phyloP scores from a whole-genome alignment of 2,888 invertebrate species.

The Gibbula magus region DNA sequence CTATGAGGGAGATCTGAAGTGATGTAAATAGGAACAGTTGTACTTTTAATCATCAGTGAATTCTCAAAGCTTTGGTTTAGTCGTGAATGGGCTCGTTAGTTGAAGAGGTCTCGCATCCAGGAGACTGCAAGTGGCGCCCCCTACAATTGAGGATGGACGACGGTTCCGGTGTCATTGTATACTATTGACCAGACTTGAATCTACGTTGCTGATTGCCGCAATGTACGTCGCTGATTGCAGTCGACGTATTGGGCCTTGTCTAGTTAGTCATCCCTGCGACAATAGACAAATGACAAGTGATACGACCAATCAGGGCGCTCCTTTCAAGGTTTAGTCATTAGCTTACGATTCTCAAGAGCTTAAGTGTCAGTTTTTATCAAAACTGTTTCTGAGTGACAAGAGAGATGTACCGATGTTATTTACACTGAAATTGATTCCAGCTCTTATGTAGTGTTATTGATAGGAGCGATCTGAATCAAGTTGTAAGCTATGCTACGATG shows the following conservation, averaged over 20 bases:
- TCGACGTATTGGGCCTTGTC: not conserved
- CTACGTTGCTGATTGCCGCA: slow-evolving; percentile 5
- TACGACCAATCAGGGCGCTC: not conserved
- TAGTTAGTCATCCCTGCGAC: not conserved
- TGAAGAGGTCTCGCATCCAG: not conserved
- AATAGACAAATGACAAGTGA: not conserved
- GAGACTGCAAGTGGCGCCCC: not conserved
- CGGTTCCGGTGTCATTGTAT: slow-evolving; percentile 4
- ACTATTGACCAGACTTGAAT: not conserved
- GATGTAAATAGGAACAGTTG: too few species aligned
- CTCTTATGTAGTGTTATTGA: too few species aligned
- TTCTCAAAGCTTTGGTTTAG: too few species aligned
- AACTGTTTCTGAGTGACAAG: too few species aligned
- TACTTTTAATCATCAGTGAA: too few species aligned
- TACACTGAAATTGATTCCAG: not conserved
- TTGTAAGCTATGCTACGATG: too few species aligned
- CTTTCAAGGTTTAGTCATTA: too few species aligned
- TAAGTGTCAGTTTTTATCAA: too few species aligned
- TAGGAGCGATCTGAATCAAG: too few species aligned
- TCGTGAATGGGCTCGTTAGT: not conserved
- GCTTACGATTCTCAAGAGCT: too few species aligned
- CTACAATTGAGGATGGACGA: not conserved
- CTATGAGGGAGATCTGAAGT: too few species aligned
- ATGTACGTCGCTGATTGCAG: not conserved
- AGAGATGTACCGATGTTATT: not conserved